A percentile compares a stretch with the other conserved stretches of the same genome.
phyloP scores from a whole-genome alignment of 2,113 vertebrate genomes.

The Tragelaphus scriptus region DNA sequence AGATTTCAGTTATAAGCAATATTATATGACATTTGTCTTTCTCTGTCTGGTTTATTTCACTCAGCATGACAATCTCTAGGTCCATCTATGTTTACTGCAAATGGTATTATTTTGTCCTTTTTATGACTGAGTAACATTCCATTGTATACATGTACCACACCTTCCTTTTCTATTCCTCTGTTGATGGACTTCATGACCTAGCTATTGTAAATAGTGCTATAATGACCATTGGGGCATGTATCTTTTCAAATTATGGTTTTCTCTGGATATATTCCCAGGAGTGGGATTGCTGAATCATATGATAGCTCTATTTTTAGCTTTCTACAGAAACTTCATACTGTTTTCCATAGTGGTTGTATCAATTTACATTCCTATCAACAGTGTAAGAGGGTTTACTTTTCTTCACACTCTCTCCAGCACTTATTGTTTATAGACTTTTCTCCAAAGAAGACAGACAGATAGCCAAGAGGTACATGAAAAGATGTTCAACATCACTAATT shows the following conservation, averaged over 20 bases:
- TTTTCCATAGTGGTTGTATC: not conserved
- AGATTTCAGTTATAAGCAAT: not conserved
- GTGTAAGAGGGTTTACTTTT: not conserved
- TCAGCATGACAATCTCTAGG: not conserved
- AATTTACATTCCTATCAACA: not conserved
- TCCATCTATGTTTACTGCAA: not conserved
- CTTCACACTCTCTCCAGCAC: not conserved
- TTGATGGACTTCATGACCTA: not conserved
- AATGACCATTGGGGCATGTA: fast-evolving
- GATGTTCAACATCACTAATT: not conserved
- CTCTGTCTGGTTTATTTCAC: not conserved
- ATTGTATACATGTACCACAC: not conserved
- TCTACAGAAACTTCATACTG: not conserved
- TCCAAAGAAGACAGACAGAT: not conserved
- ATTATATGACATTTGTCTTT: not conserved
- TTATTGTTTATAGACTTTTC: not conserved
- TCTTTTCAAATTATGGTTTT: not conserved
- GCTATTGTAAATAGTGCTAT: not conserved
- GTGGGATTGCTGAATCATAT: not conserved
- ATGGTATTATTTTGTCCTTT: not conserved
- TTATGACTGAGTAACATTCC: not conserved
- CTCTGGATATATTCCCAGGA: not conserved
- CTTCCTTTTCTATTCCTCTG: not conserved
- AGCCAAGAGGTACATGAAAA: not conserved
- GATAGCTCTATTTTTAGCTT: not conserved